Conservation (phyloP, 2,888 invertebrate genomes). For the Abscondita cerata region DNA sequence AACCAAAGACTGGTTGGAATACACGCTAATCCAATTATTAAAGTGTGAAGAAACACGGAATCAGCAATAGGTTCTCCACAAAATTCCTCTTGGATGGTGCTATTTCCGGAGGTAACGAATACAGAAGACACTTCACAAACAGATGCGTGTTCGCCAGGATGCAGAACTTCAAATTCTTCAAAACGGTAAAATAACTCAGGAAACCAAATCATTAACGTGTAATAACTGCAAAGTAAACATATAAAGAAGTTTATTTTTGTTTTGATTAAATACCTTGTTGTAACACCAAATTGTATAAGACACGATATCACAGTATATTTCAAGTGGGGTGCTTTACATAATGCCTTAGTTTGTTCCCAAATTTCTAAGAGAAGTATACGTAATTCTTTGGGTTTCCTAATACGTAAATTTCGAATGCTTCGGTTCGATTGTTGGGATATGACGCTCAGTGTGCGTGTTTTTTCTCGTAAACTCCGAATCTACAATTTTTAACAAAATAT, state of each 20-base stretch:
- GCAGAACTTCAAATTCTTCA: slow-evolving; percentile 72
- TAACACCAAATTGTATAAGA: slow-evolving; percentile 82
- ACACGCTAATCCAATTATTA: slow-evolving; percentile 81
- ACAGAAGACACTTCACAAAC: slow-evolving; percentile 80
- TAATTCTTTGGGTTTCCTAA: slow-evolving; percentile 76
- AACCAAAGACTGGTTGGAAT: slow-evolving; percentile 82
- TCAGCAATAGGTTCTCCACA: slow-evolving; percentile 70
- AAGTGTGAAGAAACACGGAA: slow-evolving; percentile 76
- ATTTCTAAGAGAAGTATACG: slow-evolving; percentile 73
- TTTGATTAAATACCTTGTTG: slow-evolving; percentile 66
- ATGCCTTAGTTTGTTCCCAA: slow-evolving; percentile 76
- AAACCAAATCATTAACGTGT: slow-evolving; percentile 92
- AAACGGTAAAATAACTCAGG: slow-evolving; percentile 87
- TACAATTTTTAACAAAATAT: slow-evolving; percentile 50
- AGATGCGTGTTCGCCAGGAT: slow-evolving; percentile 73
- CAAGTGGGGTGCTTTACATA: slow-evolving; percentile 77
- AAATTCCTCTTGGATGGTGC: slow-evolving; percentile 61
- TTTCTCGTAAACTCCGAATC: slow-evolving; percentile 76
- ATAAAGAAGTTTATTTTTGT: neutral
- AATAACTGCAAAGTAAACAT: slow-evolving; percentile 70
- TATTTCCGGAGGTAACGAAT: slow-evolving; percentile 59
- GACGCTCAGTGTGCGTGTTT: slow-evolving; percentile 68
- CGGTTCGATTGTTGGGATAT: slow-evolving; percentile 69
- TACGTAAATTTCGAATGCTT: slow-evolving; percentile 71
- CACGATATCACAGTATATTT: slow-evolving; percentile 79